phyloP scores from a whole-genome alignment of 2,797 vertebrate genomes.

The Anabacerthia variegaticeps region DNA sequence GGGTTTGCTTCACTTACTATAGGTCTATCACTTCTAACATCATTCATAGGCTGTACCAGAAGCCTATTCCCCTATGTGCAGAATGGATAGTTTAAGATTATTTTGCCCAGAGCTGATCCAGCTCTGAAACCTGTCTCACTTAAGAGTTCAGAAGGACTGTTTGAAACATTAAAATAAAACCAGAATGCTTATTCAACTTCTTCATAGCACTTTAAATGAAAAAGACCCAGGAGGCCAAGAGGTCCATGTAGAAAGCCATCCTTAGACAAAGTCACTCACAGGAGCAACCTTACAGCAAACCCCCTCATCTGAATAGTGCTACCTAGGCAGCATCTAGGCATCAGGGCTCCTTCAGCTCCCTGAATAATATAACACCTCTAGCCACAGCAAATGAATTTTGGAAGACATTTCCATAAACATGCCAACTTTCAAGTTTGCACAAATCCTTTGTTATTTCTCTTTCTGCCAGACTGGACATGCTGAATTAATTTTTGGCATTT shows the following conservation, averaged over 20 bases:
- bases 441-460: not conserved
- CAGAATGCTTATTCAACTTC: not conserved
- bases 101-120: not conserved
- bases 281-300: not conserved
- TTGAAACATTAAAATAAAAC: not conserved
- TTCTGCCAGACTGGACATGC: not conserved
- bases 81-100: not conserved
- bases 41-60: not conserved
- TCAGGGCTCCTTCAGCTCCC: not conserved
- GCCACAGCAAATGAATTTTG: not conserved
- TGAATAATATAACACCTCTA: not conserved
- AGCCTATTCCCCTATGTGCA: not conserved
- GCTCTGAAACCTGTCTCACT: not conserved
- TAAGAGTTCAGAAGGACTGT: not conserved
- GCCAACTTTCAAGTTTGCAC: not conserved
- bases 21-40: not conserved
- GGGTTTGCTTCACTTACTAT: not conserved
- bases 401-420: rapidly evolving
- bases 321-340: not conserved
- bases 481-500: not conserved
- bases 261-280: not conserved
- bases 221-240: not conserved
- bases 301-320: not conserved
- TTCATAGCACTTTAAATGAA: not conserved
- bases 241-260: not conserved